These are phyloP conservation scores for Micromussa lordhowensis DNA, from an alignment of 92 coral and sea anemone species.

Conservation along the genomic window DNA sequence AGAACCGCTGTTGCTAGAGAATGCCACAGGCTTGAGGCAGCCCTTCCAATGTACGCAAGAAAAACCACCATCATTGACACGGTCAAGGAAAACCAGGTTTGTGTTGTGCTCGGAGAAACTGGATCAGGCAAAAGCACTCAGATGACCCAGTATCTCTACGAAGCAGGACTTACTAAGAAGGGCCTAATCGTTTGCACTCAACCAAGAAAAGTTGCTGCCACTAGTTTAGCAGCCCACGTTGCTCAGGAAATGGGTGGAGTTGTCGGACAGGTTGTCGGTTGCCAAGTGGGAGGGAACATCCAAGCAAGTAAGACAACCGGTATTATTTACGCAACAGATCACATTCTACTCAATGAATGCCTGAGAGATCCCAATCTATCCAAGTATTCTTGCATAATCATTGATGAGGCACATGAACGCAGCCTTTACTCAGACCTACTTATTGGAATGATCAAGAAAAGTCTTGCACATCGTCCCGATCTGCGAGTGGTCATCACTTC, in stretches of 20 bases:
- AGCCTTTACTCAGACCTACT: slow-evolving; percentile 91
- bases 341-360: slow-evolving; percentile 86
- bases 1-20: slow-evolving; percentile 72
- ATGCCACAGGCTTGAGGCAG: slow-evolving; percentile 63
- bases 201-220: slow-evolving; percentile 96
- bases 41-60: slow-evolving; percentile 90
- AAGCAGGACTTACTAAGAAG: slow-evolving; percentile 69
- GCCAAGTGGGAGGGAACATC: slow-evolving; percentile 74
- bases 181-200: slow-evolving; percentile 87
- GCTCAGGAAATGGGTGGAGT: slow-evolving; percentile 81
- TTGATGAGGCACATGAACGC: slow-evolving; percentile 98
- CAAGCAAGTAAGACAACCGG: slow-evolving; percentile 44
- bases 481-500: slow-evolving; percentile 90
- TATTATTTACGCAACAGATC: slow-evolving; percentile 91
- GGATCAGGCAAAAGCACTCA: slow-evolving; percentile 99
- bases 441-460: slow-evolving; percentile 91
- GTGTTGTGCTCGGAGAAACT: slow-evolving; percentile 90
- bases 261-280: slow-evolving; percentile 81
- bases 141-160: slow-evolving; percentile 88
- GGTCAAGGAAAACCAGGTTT: slow-evolving; percentile 74
- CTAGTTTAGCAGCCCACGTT: slow-evolving; percentile 82
- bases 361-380: slow-evolving; percentile 68
- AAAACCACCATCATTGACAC: slow-evolving; percentile 66
- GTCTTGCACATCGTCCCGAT: slow-evolving; percentile 78
- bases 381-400: slow-evolving; percentile 88